phyloP scores from a whole-genome alignment of 92 coral and sea anemone genomes.

The Pocillopora meandrina region DNA sequence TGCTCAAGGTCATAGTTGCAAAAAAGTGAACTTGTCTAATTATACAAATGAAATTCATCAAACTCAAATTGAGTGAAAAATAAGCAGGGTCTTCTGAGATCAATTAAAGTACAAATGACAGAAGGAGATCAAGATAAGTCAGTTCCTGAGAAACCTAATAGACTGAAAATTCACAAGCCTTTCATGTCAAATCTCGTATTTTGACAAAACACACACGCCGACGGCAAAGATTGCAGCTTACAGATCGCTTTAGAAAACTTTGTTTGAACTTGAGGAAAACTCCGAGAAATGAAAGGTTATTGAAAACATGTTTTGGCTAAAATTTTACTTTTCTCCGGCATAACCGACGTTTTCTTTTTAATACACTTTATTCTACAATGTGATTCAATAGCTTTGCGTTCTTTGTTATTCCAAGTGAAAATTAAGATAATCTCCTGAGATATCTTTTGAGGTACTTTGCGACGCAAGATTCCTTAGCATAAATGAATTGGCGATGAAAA shows the following conservation, averaged over 20 bases:
- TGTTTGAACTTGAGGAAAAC: no score
- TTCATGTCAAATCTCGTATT: neutral
- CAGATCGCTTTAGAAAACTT: neutral
- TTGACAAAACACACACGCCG: neutral
- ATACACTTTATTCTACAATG: neutral
- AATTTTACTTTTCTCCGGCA: no score
- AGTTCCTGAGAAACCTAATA: neutral
- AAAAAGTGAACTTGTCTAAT: no score
- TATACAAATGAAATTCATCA: no score
- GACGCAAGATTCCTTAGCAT: slow-evolving; percentile 7
- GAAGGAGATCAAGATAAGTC: neutral
- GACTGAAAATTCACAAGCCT: neutral
- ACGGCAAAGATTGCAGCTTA: neutral
- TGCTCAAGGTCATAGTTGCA: no score
- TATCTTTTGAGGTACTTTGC: slow-evolving; percentile 13
- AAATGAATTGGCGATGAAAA: slow-evolving; percentile 26
- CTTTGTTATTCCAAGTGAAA: neutral
- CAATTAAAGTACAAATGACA: no score
- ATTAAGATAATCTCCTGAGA: slow-evolving; percentile 31
- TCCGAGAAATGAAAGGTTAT: neutral
- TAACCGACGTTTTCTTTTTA: neutral
- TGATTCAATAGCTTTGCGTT: neutral
- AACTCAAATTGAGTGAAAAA: no score
- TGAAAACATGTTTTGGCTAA: neutral
- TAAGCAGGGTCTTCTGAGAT: no score